Base-by-base conservation (phyloP, 2,888 invertebrate genomes). In the Pyrocoelia pectoralis region DNA sequence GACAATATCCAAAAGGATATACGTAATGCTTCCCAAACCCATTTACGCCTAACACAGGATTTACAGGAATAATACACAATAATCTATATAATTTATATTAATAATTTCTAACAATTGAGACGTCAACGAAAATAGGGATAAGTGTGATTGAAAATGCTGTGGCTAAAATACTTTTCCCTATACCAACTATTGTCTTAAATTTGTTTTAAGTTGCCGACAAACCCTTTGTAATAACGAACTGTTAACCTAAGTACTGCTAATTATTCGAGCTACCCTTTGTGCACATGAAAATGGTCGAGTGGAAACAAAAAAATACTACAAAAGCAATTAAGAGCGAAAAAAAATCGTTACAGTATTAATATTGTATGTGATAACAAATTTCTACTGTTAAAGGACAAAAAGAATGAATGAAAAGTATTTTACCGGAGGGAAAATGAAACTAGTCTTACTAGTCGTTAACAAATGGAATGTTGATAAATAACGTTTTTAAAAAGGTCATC, bases 381-480 rank as follows among this genome's bases (percentile, higher is more conserved):
- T 46, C n/a, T 46, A 46, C 46, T 18, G 17, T 17, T 8, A 46
- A 46, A 46, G 10, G 15, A 46, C 15, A 46, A n/a, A 46, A 46
- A 15, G 33, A 57, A 57, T 57, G 51, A 57, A 57, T 57, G 57
- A 57, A 57, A 57, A 51, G 50, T 57, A 51, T 57, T 57, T 51
- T 19, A 41, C 43, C 51, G 40, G 41, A 14, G 51, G 51, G 19
- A 51, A 49, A 14, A 15, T 24, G 41, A 41, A 51, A 57, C 57
- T 57, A 51, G 57, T 50, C 24, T 13, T 57, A 51, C 57, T 57
- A 50, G 57, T 57, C 50, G 57, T 14, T 49, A 57, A 57, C 51
- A 57, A 51, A 50, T 49, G 57, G 57, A 57, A 57, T 57, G 56
- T 33, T 57, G 50, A 57, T 57, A 57, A 57, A n/a, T 57, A 49